These are phyloP conservation scores for Augiades crinisus DNA, from an alignment of 2,888 invertebrate genomes.

Conservation along the genomic window DNA sequence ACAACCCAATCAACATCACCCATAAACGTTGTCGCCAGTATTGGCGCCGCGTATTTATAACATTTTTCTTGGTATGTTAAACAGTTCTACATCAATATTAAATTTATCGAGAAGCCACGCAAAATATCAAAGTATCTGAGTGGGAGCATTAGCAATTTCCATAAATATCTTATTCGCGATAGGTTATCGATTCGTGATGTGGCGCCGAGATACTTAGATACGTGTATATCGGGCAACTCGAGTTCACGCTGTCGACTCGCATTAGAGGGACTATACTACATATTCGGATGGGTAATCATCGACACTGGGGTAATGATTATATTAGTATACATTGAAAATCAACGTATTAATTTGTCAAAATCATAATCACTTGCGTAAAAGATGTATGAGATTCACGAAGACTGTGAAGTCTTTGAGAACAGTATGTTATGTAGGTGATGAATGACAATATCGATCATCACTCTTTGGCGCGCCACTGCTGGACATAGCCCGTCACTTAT, in stretches of 20 bases:
- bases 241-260: slow-evolving; percentile 7
- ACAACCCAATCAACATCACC: too few species aligned
- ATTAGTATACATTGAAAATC: background rate
- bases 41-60: background rate
- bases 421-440: too few species aligned
- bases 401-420: background rate
- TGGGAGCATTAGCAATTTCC: slow-evolving; percentile 41
- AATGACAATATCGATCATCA: too few species aligned
- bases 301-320: background rate
- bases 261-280: slow-evolving; percentile 4
- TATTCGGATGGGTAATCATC: background rate
- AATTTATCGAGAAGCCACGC: background rate
- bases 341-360: background rate
- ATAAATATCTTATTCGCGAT: slow-evolving; percentile 47
- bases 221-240: background rate
- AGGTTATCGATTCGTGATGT: slow-evolving; percentile 42
- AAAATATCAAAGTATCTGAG: slow-evolving; percentile 13
- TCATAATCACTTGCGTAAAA: background rate
- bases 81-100: background rate
- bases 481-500: too few species aligned
- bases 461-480: too few species aligned
- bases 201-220: slow-evolving; percentile 34
- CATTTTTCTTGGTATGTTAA: background rate
- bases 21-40: too few species aligned
- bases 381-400: too few species aligned